These are phyloP conservation scores for Dione vanillae DNA, from an alignment of 2,888 invertebrate species.

Conservation along the genomic window DNA sequence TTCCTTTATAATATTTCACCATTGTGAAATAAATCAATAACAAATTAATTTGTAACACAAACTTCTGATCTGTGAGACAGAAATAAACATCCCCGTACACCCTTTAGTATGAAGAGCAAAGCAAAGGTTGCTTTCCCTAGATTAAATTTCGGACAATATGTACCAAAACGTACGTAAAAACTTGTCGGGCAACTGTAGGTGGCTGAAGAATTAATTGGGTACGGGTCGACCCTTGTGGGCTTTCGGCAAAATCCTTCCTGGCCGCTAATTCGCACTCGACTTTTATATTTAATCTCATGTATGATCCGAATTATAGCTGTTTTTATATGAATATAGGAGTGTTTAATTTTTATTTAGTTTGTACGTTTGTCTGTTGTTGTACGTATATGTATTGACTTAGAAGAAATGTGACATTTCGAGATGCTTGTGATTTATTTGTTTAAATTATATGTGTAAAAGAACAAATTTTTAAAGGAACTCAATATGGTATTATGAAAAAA, in stretches of 20 bases:
- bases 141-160: slow-evolving; percentile 61
- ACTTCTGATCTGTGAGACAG: not conserved
- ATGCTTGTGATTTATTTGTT: too few relatives aligned
- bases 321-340: not conserved
- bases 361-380: not conserved
- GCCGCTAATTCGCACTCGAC: slow-evolving; percentile 34
- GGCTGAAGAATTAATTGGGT: slow-evolving; percentile 41
- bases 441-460: too few relatives aligned
- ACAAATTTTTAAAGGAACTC: too few relatives aligned
- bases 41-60: not conserved
- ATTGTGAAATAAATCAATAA: not conserved
- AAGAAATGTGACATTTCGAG: too few relatives aligned
- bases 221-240: slow-evolving; percentile 62
- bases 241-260: slow-evolving; percentile 62
- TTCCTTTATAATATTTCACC: too few relatives aligned
- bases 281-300: slow-evolving; percentile 35
- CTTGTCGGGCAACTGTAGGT: slow-evolving; percentile 52
- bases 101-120: slow-evolving; percentile 17
- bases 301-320: slow-evolving; percentile 23
- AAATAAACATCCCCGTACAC: slow-evolving; percentile 5
- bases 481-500: too few relatives aligned
- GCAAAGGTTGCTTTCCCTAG: slow-evolving; percentile 45
- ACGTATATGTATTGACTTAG: not conserved
- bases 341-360: not conserved
- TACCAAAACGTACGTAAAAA: slow-evolving; percentile 55